Evolutionary conservation across 2,888 invertebrate species (phyloP).

Genomic region (Tachina grossa): DNA sequence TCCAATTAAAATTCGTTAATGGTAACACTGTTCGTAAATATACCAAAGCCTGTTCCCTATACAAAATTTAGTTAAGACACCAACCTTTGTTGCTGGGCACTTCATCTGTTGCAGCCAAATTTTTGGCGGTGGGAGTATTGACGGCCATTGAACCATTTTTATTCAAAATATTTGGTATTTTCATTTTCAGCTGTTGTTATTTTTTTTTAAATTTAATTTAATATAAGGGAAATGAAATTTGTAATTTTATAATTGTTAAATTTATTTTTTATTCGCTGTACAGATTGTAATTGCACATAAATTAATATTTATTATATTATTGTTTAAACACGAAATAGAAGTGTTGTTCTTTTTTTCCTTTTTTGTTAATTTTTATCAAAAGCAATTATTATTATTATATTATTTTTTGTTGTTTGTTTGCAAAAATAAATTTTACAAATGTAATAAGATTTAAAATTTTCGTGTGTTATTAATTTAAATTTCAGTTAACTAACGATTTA

Average conservation of each 20-base stretch:
- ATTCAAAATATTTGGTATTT: conserved; percentile 63
- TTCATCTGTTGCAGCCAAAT: conserved; percentile 42
- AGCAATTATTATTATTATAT: conserved; percentile 53
- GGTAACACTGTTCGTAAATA: background rate
- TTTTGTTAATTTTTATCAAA: conserved; percentile 40
- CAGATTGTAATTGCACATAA: conserved; percentile 59
- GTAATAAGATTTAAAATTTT: conserved; percentile 35
- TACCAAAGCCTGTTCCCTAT: too few relatives aligned
- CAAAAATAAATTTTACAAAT: conserved; percentile 23
- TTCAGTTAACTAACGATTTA: conserved; percentile 32
- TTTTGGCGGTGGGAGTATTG: conserved; percentile 55
- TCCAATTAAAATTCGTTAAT: background rate
- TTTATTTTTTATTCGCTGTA: conserved; percentile 1
- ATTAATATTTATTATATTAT: conserved; percentile 58
- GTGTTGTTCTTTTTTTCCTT: conserved; percentile 23
- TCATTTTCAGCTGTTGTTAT: conserved; percentile 50
- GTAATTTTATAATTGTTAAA: conserved; percentile 12
- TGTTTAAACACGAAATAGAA: conserved; percentile 42
- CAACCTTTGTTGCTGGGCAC: conserved; percentile 65
- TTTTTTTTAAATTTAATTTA: background rate
- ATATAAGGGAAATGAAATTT: conserved; percentile 25
- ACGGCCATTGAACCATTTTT: conserved; percentile 68
- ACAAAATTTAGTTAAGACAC: conserved; percentile 30
- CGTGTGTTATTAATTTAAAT: conserved; percentile 57
- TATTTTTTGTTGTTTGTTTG: background rate